Base-by-base conservation (phyloP, 2,797 vertebrate species). In the Lycodopsis pacificus region DNA sequence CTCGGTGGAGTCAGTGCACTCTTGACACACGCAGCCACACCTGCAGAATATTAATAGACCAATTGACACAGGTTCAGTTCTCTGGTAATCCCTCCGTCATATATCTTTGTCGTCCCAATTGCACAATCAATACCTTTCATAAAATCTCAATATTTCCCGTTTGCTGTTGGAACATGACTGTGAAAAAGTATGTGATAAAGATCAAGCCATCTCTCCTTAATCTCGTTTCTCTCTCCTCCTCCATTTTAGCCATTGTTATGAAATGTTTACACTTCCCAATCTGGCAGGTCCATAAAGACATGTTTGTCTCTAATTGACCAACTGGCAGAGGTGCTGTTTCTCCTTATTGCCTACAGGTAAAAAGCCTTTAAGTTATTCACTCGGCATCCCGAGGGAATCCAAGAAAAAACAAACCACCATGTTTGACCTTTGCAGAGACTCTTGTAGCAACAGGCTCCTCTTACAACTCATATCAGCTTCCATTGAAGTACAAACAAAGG, bases 351-450 rank as follows among this genome's bases (percentile, higher is more conserved):
- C 72, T 83, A 73, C 90, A 92, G 91, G 92, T 91, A 93, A 90
- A 93, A 86, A 75, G 65, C 81, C 91, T 77, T 67, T 51, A 83
- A 85, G 85, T 79, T 85, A 87, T 91, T 89, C 89, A 89, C 85
- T 89, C 88, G 77, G 82, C 68, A 76, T 93, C 91, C 94, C 92
- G 70, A 57, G 76, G 90, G 90, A 91, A 91, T 88, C 82, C 83
- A 71, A 84, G 74, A 82, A 92, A 92, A 94, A 94, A 94, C 91
- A 94, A 94, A 93, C 87, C 90, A 86, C 89, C 88, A 89, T 94
- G 91, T 93, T 95, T 95, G 95, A 95, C 95, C 95, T 95, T 96
- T 95, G 91, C 83, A 86, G 86, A 86, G 89, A 94, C 88, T 95
- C 94, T 93, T 95, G 95, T 94, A 93, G 92, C 92, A 93, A 93